These are phyloP conservation scores for Battus philenor DNA, from an alignment of 1,140 invertebrate genomes.

Conservation along the genomic window DNA sequence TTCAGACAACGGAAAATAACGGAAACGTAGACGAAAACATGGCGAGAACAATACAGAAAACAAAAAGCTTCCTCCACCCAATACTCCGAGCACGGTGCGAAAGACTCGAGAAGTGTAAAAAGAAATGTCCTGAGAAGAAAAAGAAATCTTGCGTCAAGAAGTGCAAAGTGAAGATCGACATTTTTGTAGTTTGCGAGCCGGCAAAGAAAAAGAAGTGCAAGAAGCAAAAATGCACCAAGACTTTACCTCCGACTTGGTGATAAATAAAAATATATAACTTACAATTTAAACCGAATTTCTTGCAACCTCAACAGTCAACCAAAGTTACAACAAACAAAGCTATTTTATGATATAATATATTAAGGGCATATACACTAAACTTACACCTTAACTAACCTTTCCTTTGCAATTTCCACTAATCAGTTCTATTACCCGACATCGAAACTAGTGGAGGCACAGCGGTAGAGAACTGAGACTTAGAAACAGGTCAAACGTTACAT, in stretches of 20 bases:
- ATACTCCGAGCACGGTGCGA: slow-evolving; percentile 28
- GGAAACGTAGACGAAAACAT: slow-evolving; percentile 22
- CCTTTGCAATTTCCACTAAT: no score
- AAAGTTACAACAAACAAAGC: no score
- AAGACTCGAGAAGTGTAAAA: slow-evolving; percentile 23
- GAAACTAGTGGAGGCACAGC: no score
- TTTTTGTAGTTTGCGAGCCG: slow-evolving; percentile 25
- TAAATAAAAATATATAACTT: neutral
- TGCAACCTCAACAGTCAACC: no score
- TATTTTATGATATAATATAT: no score
- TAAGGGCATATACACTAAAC: no score
- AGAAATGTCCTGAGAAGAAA: slow-evolving; percentile 24
- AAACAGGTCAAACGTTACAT: no score
- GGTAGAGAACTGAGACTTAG: no score
- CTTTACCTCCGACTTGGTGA: slow-evolving; percentile 37
- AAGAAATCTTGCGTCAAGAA: slow-evolving; percentile 22
- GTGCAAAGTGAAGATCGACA: slow-evolving; percentile 30
- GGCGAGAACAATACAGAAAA: slow-evolving; percentile 18
- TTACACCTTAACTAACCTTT: no score
- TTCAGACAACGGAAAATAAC: slow-evolving; percentile 27
- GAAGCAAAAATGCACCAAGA: slow-evolving; percentile 29
- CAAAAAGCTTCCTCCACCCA: slow-evolving; percentile 26
- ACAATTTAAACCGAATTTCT: no score
- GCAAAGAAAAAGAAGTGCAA: slow-evolving; percentile 20
- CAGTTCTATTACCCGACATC: no score